phyloP scores from a whole-genome alignment of 2,113 vertebrate species.

The Cricetomys ansorgei region DNA sequence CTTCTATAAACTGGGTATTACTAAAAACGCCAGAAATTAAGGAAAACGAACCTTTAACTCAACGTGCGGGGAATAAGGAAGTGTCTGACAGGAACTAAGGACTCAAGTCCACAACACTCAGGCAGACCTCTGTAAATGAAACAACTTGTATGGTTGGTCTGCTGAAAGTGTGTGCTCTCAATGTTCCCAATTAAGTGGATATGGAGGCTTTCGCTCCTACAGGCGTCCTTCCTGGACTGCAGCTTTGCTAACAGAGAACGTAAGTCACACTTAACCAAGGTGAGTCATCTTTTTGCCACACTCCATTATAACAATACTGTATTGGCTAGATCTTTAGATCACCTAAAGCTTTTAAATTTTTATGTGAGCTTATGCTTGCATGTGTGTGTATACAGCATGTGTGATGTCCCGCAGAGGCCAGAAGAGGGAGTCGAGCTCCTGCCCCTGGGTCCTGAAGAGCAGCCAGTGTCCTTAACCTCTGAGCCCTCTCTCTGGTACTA shows the following conservation, averaged over 20 bases:
- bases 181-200: not conserved
- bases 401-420: not conserved
- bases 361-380: not conserved
- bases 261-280: not conserved
- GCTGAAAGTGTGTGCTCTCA: not conserved
- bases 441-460: too few relatives aligned
- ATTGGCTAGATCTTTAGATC: not conserved
- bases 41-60: not conserved
- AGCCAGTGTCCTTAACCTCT: not conserved
- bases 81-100: not conserved
- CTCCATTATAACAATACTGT: not conserved
- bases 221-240: not conserved
- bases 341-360: not conserved
- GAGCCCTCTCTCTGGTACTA: not conserved
- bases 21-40: not conserved
- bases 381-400: not conserved
- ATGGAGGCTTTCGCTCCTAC: not conserved
- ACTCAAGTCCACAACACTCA: not conserved
- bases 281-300: not conserved
- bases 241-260: not conserved
- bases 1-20: not conserved
- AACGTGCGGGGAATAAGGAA: not conserved
- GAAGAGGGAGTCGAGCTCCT: not conserved
- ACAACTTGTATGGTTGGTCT: not conserved
- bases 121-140: not conserved